These are phyloP conservation scores for Aricia agestis DNA, from an alignment of 1,140 invertebrate species.

Conservation along the genomic window DNA sequence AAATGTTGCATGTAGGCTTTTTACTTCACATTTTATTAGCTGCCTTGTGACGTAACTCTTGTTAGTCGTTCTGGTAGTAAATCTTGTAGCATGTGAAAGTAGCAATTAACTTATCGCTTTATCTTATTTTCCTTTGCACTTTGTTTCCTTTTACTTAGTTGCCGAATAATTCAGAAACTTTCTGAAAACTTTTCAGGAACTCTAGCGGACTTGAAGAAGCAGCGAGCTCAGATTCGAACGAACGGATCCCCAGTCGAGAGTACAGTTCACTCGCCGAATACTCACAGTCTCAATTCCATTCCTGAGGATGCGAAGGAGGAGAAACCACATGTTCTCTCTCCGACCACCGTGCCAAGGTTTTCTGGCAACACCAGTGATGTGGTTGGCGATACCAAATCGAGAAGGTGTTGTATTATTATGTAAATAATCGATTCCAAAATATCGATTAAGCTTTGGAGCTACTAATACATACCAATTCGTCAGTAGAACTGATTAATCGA, in stretches of 20 bases:
- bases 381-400: constrained; percentile 68
- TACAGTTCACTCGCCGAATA: constrained; percentile 56
- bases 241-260: constrained; percentile 75
- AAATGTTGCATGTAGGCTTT: no score
- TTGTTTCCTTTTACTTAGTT: neutral
- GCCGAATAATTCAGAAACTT: constrained; percentile 23
- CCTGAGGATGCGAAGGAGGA: constrained; percentile 48
- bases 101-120: no score
- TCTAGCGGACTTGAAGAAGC: constrained; percentile 92
- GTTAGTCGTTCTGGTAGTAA: no score
- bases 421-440: constrained; percentile 31
- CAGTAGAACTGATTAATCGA: neutral
- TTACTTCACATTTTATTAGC: no score
- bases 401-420: constrained; percentile 72
- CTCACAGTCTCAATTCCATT: constrained; percentile 59
- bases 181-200: constrained; percentile 75
- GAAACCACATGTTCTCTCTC: constrained; percentile 41
- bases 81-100: no score
- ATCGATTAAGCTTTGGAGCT: neutral
- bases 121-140: neutral
- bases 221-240: constrained; percentile 87
- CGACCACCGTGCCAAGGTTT: constrained; percentile 61
- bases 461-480: no score
- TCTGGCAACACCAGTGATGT: constrained; percentile 71
- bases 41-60: no score